Base-by-base conservation (phyloP, 2,113 vertebrate genomes). In the Neolamprologus caudopunctatus region DNA sequence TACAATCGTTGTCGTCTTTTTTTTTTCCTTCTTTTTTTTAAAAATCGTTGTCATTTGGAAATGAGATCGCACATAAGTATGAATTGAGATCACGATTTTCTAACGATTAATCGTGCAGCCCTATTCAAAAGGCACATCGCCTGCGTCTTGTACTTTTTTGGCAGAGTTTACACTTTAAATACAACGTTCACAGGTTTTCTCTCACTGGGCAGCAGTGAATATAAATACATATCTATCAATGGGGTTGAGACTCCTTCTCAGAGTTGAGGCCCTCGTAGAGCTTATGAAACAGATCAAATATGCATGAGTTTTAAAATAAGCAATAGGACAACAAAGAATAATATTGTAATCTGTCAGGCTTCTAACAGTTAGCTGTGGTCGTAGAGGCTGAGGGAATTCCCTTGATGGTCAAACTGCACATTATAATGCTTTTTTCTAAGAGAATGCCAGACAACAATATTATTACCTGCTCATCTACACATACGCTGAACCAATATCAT, bases 11-110 rank as follows among this genome's bases (percentile, higher is more conserved):
- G 1, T 10, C 35, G 4, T 37, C 35, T 7, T 7, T 33, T 8
- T 9, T 35, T 10, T 37, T 5, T 5, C 4, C 2, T 9, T 4
- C 0, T 10, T 40, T 40, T 42, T 42, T 13, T 13, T 1, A 3
- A 14, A 45, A 14, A 45, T 45, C 6, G 42, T 45, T 45, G 13
- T 45, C 6, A 14, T 45, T 45, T 45, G 42, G 13, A 45, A 45
- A 45, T 14, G 13, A 45, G 42, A 45, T 45, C 42, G 42, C 13
- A 45, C 13, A 45, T 14, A 14, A 45, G 13, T 45, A 45, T 45
- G 42, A 45, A 45, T 4, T 16, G 13, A 16, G 42, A 7, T 47
- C 42, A 14, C 42, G 42, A 16, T 47, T 47, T 47, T 16, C 42
- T 47, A 47, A 47, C 6, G 42, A 47, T 47, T 47, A 47, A 47